Base-by-base conservation (phyloP, 2,113 vertebrate species). In the Trogon melanurus region DNA sequence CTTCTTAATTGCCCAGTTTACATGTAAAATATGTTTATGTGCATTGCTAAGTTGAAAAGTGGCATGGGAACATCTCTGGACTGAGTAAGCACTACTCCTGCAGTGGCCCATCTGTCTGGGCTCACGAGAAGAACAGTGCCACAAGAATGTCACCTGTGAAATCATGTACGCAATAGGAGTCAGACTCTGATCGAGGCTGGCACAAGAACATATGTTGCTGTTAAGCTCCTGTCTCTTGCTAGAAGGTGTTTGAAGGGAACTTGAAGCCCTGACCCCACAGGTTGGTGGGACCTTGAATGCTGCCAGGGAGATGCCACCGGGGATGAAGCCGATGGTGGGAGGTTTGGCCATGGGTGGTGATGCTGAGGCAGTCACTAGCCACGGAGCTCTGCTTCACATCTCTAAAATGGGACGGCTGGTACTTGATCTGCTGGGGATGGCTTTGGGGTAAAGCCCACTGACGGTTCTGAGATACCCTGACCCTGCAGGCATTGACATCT, bases 1-100 rank as follows among this genome's bases (percentile, higher is more conserved):
- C 97, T 98, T 96, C 97, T 97, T 98, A 98, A 98, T 98, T 98
- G 97, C 94, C 96, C 96, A 61, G 78, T 97, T 98, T 97, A 98
- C 86, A 91, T 92, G 87, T 97, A 91, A 98, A 98, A 98, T 98
- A 98, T 97, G 97, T 97, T 98, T 97, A 88, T 96, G 93, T 93
- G 91, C 92, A 95, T 91, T 62, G 93, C 91, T 96, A 67, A 97
- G 97, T 95, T 7, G 1, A 76, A 79, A 90, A 94, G 95, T 79
- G 91, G 85, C 93, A 92, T n/a, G 62, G 88, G 78, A 95, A 81
- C 54, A 29, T 85, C 90, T 86, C 88, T 79, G 93, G 72, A 65
- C 51, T 84, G 87, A 58, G 86, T 32, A 57, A 89, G 72, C 69
- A 79, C 26, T 2, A 0, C 38, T 88, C 30, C 80, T 71, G 80